Evolutionary conservation across 2,113 vertebrate species (phyloP), one percentile per base, ranked within the genome.

Genomic region (Ceuthmochares aereus): DNA sequence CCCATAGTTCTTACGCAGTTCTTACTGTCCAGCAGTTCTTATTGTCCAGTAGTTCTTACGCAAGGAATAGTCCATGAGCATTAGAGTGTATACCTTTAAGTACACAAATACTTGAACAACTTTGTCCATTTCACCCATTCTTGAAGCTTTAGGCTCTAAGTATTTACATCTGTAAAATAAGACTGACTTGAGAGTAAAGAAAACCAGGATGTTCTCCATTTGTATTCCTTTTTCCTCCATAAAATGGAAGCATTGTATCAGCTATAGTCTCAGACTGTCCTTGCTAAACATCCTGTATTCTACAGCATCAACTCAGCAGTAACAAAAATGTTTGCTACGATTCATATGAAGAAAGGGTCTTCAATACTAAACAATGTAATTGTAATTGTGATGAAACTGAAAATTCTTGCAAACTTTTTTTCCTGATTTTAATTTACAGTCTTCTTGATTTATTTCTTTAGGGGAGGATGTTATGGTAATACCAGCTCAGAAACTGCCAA

Each of bases 381-480:
- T 32, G 20, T n/a, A 43, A 74, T 32, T 49, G 40, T 40, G 40
- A 40, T 75, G 55, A 29, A 40, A 40, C 12, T 64, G 43, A n/a
- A 84, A 79, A 64, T 13, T 52, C 21, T 47, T 75, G 26, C 14
- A 63, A 30, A 26, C 4, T 7, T 42, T 36, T 49, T 63, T n/a
- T 5, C 26, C 32, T 80, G 10, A n/a, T 47, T 75, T 69, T 84
- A 42, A 54, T 47, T 13, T 64, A n/a, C 9, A 36, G 7, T 12
- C 12, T 62, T 73, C n/a, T 23, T 8, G 10, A 10, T 42, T 75
- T 27, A 3, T 23, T 5, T 42, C 34, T n/a, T 10, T 30, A 10
- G 11, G 6, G 1, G 30, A 5, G 13, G 1, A 10, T 11, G 15
- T 4, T 27, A 43, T 30, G 10, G 5, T 7, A 55, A 40, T 43